phyloP scores from a whole-genome alignment of 2,797 vertebrate genomes.

The Arremon aurantiirostris region DNA sequence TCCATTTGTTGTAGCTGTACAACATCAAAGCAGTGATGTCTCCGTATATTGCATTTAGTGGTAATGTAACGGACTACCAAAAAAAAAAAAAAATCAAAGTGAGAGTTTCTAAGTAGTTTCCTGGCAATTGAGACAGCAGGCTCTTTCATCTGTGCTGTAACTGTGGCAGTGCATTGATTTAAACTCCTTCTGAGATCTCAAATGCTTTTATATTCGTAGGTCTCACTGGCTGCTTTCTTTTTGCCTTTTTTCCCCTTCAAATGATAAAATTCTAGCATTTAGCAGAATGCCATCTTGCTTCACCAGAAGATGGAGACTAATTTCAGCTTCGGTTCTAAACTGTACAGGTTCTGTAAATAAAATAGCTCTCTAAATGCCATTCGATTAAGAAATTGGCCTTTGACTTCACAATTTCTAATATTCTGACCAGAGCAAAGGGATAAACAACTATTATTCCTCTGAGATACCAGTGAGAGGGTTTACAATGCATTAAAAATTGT shows the following conservation, averaged over 20 bases:
- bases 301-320: slow-evolving; percentile 61
- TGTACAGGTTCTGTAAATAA: slow-evolving; percentile 58
- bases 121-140: slow-evolving; percentile 84
- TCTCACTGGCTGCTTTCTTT: slow-evolving; percentile 74
- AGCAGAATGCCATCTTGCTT: slow-evolving; percentile 72
- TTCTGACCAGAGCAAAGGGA: slow-evolving; percentile 33
- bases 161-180: slow-evolving; percentile 86
- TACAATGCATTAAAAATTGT: not conserved
- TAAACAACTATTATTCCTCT: slow-evolving; percentile 24
- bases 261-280: slow-evolving; percentile 82
- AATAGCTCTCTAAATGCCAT: slow-evolving; percentile 58
- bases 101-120: slow-evolving; percentile 86
- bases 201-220: slow-evolving; percentile 82
- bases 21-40: slow-evolving; percentile 81
- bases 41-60: slow-evolving; percentile 80
- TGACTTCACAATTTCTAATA: slow-evolving; percentile 49
- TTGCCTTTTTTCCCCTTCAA: slow-evolving; percentile 18
- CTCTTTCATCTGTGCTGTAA: slow-evolving; percentile 84
- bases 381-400: slow-evolving; percentile 54
- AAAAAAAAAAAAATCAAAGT: slow-evolving; percentile 77
- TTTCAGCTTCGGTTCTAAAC: slow-evolving; percentile 74
- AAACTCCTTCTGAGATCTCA: slow-evolving; percentile 85
- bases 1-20: slow-evolving; percentile 74
- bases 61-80: slow-evolving; percentile 78
- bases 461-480: slow-evolving; percentile 4